phyloP scores from a whole-genome alignment of 2,113 vertebrate genomes.

The Corythornis madagascariensis region DNA sequence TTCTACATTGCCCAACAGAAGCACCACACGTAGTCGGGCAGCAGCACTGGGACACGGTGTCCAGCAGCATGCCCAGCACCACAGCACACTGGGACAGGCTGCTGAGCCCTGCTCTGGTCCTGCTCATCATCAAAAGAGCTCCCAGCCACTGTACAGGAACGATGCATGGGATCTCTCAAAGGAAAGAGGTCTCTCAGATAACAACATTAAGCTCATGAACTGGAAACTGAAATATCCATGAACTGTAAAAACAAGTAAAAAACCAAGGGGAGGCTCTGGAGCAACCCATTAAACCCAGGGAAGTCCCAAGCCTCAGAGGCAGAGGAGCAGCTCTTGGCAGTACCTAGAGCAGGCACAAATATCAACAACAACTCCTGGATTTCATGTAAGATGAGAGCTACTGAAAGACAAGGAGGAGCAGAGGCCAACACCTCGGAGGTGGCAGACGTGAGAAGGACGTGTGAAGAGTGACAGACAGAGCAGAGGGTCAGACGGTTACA shows the following conservation, averaged over 20 bases:
- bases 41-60: not conserved
- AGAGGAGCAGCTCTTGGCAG: not conserved
- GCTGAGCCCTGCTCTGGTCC: not conserved
- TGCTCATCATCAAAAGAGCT: not conserved
- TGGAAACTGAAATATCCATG: not conserved
- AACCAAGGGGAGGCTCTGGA: not conserved
- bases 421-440: not conserved
- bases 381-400: not conserved
- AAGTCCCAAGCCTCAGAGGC: not conserved
- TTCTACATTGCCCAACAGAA: not conserved
- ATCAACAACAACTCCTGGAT: not conserved
- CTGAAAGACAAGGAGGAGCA: not conserved
- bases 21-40: not conserved
- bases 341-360: accelerated
- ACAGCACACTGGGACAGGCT: not conserved
- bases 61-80: not conserved
- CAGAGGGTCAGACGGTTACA: not conserved
- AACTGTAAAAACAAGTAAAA: not conserved
- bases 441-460: accelerated
- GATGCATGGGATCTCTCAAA: not conserved
- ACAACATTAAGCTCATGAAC: not conserved
- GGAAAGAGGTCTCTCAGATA: not conserved
- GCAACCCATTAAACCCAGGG: not conserved
- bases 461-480: not conserved
- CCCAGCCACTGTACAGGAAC: not conserved